Conservation (phyloP, 2,888 invertebrate species). For the Pterostichus madidus region DNA sequence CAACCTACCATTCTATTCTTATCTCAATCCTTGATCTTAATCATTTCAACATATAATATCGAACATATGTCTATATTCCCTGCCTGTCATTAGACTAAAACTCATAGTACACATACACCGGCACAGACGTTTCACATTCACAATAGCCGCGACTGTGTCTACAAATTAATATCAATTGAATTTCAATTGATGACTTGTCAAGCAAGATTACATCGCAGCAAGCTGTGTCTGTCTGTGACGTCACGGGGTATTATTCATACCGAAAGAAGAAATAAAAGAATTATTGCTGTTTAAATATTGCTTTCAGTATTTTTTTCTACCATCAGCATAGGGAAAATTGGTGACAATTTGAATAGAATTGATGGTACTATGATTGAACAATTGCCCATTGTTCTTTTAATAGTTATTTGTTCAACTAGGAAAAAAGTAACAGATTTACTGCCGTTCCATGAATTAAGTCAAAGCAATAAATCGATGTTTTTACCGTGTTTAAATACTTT, state of each 20-base stretch:
- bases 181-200: constrained; percentile 58
- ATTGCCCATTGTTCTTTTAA: too few species aligned
- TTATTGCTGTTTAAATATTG: not conserved
- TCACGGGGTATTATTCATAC: not conserved
- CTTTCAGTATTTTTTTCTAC: too few species aligned
- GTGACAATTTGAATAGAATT: too few species aligned
- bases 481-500: too few species aligned
- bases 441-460: too few species aligned
- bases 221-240: constrained; percentile 44
- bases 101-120: not conserved
- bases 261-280: not conserved
- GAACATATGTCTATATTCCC: constrained; percentile 21
- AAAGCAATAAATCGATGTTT: too few species aligned
- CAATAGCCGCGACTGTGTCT: constrained; percentile 38
- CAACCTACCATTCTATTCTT: constrained; percentile 3
- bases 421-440: too few species aligned
- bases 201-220: constrained; percentile 52
- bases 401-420: too few species aligned
- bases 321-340: too few species aligned
- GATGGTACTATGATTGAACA: too few species aligned
- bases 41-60: constrained; percentile 27
- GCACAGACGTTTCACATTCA: not conserved
- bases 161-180: constrained; percentile 65
- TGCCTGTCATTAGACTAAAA: not conserved
- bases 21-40: constrained; percentile 14